Evolutionary conservation across 2,888 invertebrate genomes (phyloP).

Genomic region (Hypena proboscidalis): DNA sequence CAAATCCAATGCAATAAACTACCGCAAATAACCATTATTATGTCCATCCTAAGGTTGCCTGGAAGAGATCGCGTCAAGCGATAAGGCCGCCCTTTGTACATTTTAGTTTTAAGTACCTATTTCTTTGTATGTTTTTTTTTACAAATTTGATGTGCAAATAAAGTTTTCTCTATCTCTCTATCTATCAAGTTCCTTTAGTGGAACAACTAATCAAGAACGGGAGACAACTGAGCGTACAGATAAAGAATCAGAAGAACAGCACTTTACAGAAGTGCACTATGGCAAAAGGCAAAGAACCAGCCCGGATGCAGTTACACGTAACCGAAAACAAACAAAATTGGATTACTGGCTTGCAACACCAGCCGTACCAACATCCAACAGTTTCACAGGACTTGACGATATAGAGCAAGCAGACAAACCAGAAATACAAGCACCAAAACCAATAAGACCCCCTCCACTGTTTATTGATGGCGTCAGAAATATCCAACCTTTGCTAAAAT

Average conservation of each 20-base stretch:
- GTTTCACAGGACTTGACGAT: not conserved
- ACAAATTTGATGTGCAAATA: too few relatives aligned
- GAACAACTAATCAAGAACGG: too few relatives aligned
- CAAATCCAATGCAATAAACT: too few relatives aligned
- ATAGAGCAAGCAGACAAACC: not conserved
- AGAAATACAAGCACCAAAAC: not conserved
- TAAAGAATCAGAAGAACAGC: constrained; percentile 9
- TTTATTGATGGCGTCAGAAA: constrained; percentile 24
- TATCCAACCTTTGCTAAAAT: constrained; percentile 22
- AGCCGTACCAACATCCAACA: constrained; percentile 16
- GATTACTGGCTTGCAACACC: constrained; percentile 18
- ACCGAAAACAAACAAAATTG: constrained; percentile 13
- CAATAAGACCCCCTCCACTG: not conserved
- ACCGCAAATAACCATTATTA: too few relatives aligned
- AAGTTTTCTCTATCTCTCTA: too few relatives aligned
- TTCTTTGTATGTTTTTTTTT: too few relatives aligned
- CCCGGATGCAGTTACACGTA: not conserved
- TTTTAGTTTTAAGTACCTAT: too few relatives aligned
- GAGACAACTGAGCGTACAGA: too few relatives aligned
- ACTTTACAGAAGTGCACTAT: constrained; percentile 12
- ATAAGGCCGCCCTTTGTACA: too few relatives aligned
- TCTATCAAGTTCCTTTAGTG: too few relatives aligned
- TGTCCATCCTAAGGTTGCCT: too few relatives aligned
- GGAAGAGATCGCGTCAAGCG: too few relatives aligned
- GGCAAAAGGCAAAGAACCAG: not conserved